Base-by-base conservation (phyloP, 1,140 invertebrate species). In the Odontomachus brunneus region DNA sequence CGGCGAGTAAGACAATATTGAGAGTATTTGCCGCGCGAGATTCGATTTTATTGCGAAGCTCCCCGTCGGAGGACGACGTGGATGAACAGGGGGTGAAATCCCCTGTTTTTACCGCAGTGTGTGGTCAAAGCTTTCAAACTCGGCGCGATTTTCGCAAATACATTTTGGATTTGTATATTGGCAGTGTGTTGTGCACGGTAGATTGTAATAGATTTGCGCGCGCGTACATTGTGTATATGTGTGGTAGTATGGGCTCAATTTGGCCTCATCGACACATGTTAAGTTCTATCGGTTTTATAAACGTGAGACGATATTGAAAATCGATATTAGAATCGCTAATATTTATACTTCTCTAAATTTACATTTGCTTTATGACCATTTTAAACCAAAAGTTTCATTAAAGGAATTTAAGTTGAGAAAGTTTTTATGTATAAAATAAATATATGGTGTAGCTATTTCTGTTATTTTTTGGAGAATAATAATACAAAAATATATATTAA, bases 251-350 rank as follows among this genome's bases (percentile, higher is more conserved):
- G 71, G 48, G 38, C 44, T 3, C 38, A 15, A 55, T 55, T 22
- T 33, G 55, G 22, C 33, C 11, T n/a, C 55, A 48, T 60, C 22
- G 53, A n/a, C n/a, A n/a, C n/a, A n/a, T n/a, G n/a, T n/a, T n/a
- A n/a, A 59, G 33, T 72, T n/a, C n/a, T 26, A 38, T 72, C 55
- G 38, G 71, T 2, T 59, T 72, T 73, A 74, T 44, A 38, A 44
- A 11, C 12, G n/a, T 57, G 29, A 74, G 19, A 60, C 22, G 53
- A 72, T 57, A 17, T 19, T 15, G 55, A 14, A 57, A 51, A 57
- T 72, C 69, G 19, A 59, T 59, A 73, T 59, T 26, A 44, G 17
- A 26, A 17, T 59, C 19, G 60, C 24, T 19, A 73, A 59, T 22
- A 19, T 55, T 19, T 11, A n/a, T 17, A 5, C n/a, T 53, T n/a